Base-by-base conservation (phyloP, 2,888 invertebrate species). In the Polietes domitor region DNA sequence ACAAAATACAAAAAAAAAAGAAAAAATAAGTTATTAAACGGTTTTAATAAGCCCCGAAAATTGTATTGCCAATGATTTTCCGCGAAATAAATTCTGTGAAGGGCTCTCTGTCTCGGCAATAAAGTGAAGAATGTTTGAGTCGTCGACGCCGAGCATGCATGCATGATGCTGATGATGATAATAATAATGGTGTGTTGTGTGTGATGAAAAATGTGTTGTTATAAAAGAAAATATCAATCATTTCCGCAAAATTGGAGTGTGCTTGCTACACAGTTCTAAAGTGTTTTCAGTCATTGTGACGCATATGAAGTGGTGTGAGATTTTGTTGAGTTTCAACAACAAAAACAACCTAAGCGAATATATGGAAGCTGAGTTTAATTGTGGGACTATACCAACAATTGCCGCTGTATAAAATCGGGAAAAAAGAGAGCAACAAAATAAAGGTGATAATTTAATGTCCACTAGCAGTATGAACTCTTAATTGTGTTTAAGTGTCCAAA, bases 371-470 rank as follows among this genome's bases (percentile, higher is more conserved):
- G 47, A 24, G 43, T 26, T 70, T 47, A 15, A 70, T 5, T 70
- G 70, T n/a, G 19, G 70, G 12, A 17, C 26, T 70, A 47, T 12
- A 32, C 37, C 41, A 65, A 32, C 41, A 58, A 24, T 24, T 15
- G 15, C 26, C n/a, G 47, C 47, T 47, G 47, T 6, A n/a, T 47
- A 12, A 47, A 12, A 47, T 2, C 4, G 63, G 5, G 5, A 2
- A 41, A 61, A 3, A 73, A 32, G 9, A 71, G 71, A 55, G 53
- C 77, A 55, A 63, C 1, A 15, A 43, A 74, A 47, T 43, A 43
- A 82, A 83, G 83, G 83, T 83, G 83, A 83, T 58, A 77, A 41
- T n/a, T 10, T 21, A 19, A 21, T 53, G 3, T 53, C 19, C 4
- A 21, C 5, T 6, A 1, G 53, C 21, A 53, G 21, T 21, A 53